These are phyloP conservation scores for Scleropages formosus DNA, from an alignment of 2,797 vertebrate genomes.

Conservation along the genomic window DNA sequence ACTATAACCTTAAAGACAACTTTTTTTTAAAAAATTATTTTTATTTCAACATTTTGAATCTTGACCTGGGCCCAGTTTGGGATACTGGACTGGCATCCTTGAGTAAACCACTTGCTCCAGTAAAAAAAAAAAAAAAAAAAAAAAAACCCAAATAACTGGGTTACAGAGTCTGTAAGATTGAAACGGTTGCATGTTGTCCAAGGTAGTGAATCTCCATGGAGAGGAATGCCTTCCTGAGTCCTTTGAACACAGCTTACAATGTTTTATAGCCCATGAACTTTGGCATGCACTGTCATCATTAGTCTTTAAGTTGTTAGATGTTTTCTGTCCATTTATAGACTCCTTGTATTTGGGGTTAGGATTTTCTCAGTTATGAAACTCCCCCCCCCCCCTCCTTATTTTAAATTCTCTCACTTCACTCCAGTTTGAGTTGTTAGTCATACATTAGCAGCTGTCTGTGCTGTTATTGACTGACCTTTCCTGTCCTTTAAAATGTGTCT, in stretches of 20 bases:
- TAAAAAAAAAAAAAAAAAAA: not conserved
- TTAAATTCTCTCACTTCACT: too few relatives aligned
- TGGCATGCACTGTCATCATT: not conserved
- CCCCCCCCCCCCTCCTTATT: too few relatives aligned
- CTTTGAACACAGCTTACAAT: not conserved
- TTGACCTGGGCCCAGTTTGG: not conserved
- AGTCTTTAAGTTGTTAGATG: not conserved
- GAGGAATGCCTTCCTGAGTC: not conserved
- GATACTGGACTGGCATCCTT: not conserved
- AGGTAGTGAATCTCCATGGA: constrained; percentile 6
- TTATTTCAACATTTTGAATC: not conserved
- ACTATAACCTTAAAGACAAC: too few relatives aligned
- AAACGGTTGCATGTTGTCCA: not conserved
- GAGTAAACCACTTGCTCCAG: not conserved
- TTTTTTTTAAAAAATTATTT: not conserved
- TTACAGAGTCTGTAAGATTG: not conserved
- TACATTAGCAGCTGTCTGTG: too few relatives aligned
- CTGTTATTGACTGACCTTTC: too few relatives aligned
- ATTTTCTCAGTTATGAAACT: too few relatives aligned
- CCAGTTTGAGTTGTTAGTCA: too few relatives aligned
- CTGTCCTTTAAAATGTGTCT: too few relatives aligned
- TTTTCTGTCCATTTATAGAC: not conserved
- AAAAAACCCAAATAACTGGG: not conserved
- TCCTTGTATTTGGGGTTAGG: constrained; percentile 3
- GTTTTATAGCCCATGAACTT: not conserved